Percentiles rank a stretch among this genome's conserved stretches.
phyloP scores from a whole-genome alignment of 2,888 invertebrate genomes.

The Epistrophe eligans region DNA sequence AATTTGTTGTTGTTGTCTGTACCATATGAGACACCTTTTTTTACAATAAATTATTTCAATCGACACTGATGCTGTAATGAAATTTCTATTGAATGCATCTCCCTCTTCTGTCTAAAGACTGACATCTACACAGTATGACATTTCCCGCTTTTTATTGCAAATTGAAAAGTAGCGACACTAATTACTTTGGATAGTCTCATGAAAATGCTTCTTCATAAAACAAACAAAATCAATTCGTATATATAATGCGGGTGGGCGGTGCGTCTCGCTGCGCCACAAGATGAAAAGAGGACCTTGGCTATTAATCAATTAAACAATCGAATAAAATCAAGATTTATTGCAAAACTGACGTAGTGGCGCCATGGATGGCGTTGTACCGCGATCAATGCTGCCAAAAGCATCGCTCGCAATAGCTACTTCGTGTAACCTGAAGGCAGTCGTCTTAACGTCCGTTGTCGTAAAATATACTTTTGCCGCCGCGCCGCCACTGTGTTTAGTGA shows the following conservation, averaged over 20 bases:
- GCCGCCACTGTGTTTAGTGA: constrained; percentile 30
- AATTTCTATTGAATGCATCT: constrained; percentile 23
- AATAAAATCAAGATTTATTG: constrained; percentile 69
- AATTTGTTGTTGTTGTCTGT: not conserved
- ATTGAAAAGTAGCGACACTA: constrained; percentile 52
- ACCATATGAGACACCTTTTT: constrained; percentile 7
- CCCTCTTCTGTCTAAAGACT: not conserved
- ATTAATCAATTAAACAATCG: constrained; percentile 67
- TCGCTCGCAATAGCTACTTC: not conserved
- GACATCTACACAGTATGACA: constrained; percentile 39
- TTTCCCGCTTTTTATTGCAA: constrained; percentile 49
- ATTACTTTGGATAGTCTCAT: constrained; percentile 63
- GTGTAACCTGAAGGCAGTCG: constrained; percentile 35
- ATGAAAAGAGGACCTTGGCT: constrained; percentile 64
- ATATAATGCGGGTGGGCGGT: constrained; percentile 23
- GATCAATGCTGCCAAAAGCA: constrained; percentile 53
- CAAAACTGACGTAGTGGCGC: constrained; percentile 69
- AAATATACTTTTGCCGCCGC: constrained; percentile 10
- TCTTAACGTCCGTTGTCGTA: constrained; percentile 38
- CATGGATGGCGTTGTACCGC: not conserved
- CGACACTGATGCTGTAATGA: constrained; percentile 52
- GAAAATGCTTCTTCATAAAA: constrained; percentile 33
- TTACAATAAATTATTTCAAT: constrained; percentile 52
- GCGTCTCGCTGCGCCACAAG: constrained; percentile 41
- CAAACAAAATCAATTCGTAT: constrained; percentile 9